Evolutionary conservation across 2,113 vertebrate species (phyloP).

Genomic region (Hippolais icterina): DNA sequence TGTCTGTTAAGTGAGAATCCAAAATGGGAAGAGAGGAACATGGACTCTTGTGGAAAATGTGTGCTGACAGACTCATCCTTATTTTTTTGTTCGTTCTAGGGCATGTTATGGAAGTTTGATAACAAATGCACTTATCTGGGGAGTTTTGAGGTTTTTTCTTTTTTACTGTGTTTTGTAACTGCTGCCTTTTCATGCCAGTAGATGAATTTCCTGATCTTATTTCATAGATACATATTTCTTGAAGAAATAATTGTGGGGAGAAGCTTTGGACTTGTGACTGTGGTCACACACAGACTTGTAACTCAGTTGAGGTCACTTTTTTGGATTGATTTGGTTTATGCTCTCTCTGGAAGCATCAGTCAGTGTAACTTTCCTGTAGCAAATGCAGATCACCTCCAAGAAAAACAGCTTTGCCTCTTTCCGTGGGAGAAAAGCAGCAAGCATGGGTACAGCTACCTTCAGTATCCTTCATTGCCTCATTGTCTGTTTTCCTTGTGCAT

Average conservation of each 20-base stretch:
- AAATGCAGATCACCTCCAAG: neutral
- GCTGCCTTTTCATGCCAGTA: neutral
- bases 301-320: neutral
- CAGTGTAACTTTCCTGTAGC: neutral
- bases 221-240: neutral
- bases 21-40: neutral
- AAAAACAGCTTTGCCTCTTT: neutral
- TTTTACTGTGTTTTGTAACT: neutral
- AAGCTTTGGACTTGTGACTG: neutral
- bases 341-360: neutral
- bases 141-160: neutral
- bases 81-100: neutral
- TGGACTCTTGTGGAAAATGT: neutral
- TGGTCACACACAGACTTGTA: too few relatives aligned
- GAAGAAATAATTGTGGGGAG: neutral
- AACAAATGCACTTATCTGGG: neutral
- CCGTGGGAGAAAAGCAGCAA: neutral
- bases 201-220: neutral
- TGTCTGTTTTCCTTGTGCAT: neutral
- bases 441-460: neutral
- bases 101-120: neutral
- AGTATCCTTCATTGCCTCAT: accelerated
- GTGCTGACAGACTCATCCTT: neutral
- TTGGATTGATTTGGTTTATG: neutral
- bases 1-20: neutral